Evolutionary conservation across 2,797 vertebrate genomes (phyloP).

Genomic region (Trematomus bernacchii): DNA sequence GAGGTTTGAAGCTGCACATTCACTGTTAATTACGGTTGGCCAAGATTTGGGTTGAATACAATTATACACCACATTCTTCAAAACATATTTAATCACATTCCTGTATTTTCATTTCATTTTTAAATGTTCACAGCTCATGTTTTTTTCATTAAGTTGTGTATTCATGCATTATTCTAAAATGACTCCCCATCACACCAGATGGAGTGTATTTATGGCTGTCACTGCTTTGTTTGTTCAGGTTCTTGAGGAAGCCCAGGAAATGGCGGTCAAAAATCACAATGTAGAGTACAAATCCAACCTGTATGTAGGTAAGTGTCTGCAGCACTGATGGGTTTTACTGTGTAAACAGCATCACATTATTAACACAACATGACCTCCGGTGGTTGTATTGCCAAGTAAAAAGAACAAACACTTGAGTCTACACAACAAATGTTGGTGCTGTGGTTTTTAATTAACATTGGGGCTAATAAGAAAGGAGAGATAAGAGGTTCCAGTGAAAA

Average conservation of each 20-base stretch:
- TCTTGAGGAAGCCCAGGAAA: constrained; percentile 96
- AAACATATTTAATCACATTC: neutral
- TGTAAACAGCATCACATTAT: neutral
- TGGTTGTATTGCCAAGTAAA: neutral
- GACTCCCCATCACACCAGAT: neutral
- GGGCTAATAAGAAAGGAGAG: no score
- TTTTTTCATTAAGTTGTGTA: neutral
- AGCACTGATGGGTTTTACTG: neutral
- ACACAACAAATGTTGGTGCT: neutral
- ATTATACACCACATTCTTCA: neutral
- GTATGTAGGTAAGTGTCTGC: constrained; percentile 85
- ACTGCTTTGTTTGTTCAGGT: constrained; percentile 79
- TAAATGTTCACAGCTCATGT: neutral
- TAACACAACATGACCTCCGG: neutral
- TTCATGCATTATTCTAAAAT: neutral
- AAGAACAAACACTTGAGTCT: neutral
- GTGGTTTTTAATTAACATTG: neutral
- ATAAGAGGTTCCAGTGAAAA: no score
- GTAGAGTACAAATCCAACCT: constrained; percentile 98
- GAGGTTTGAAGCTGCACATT: constrained; percentile 84
- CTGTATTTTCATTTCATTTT: neutral
- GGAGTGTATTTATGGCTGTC: neutral
- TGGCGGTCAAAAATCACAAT: constrained; percentile 94
- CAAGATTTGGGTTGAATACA: neutral
- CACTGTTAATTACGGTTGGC: neutral